phyloP scores from a whole-genome alignment of 2,888 invertebrate genomes.

The Drosophila greeni region DNA sequence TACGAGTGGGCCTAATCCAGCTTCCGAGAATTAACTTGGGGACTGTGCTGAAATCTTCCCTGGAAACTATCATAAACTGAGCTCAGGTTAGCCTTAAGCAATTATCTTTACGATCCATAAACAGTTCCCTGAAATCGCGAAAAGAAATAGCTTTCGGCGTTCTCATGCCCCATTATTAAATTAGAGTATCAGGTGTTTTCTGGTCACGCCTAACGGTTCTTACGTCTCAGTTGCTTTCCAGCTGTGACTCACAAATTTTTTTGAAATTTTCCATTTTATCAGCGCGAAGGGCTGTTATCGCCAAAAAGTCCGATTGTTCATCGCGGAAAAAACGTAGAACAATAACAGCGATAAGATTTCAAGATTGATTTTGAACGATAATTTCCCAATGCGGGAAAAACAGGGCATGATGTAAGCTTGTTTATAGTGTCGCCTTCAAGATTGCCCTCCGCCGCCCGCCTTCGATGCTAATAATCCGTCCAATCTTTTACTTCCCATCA shows the following conservation, averaged over 20 bases:
- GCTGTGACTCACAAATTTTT: constrained; percentile 16
- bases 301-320: constrained; percentile 18
- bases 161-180: not conserved
- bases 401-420: constrained; percentile 16
- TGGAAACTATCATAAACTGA: constrained; percentile 2
- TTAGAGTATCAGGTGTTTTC: constrained; percentile 6
- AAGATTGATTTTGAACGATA: constrained; percentile 3
- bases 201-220: not conserved
- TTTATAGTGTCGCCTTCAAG: constrained; percentile 4
- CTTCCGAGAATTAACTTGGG: not conserved
- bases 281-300: constrained; percentile 20
- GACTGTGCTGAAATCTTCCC: constrained; percentile 8
- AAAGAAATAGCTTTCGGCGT: not conserved
- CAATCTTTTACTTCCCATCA: constrained; percentile 18
- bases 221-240: not conserved
- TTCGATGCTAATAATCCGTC: constrained; percentile 5
- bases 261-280: constrained; percentile 32
- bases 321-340: constrained; percentile 21
- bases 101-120: constrained; percentile 4
- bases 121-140: not conserved
- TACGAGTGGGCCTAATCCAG: not conserved
- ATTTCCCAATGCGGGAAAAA: constrained; percentile 22
- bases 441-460: not conserved
- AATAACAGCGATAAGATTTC: constrained; percentile 22
- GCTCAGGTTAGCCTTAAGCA: not conserved